These are phyloP conservation scores for Gulo gulo DNA, from an alignment of 2,113 vertebrate species.

Conservation along the genomic window DNA sequence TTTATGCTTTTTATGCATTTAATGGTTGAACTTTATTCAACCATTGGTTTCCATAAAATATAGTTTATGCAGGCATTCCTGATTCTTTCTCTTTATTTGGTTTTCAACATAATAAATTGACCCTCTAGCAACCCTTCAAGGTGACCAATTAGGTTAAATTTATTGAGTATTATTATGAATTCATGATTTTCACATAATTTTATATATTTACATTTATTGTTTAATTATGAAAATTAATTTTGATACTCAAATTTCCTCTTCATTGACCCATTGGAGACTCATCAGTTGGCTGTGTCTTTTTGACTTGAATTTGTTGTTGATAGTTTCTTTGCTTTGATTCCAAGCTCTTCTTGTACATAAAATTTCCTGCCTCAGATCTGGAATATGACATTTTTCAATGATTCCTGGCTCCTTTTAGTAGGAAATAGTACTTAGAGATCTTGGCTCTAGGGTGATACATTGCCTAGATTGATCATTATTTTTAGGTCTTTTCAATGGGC, in stretches of 20 bases:
- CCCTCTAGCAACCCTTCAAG: background rate
- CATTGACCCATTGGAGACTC: background rate
- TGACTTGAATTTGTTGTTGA: background rate
- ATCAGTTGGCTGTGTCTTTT: background rate
- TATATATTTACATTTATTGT: background rate
- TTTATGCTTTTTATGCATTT: background rate
- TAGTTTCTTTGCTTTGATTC: background rate
- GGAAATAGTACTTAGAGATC: background rate
- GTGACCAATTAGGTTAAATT: background rate
- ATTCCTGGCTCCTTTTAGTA: background rate
- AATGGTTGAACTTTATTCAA: background rate
- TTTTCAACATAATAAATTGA: background rate
- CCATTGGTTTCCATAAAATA: background rate
- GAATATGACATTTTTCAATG: background rate
- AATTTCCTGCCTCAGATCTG: background rate
- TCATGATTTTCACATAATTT: background rate
- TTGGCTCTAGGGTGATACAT: background rate
- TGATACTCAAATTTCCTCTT: background rate
- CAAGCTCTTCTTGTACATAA: background rate
- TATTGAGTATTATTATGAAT: background rate
- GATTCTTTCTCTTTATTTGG: background rate
- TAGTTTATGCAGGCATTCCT: background rate
- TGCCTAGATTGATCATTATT: background rate
- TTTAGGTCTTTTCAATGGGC: background rate
- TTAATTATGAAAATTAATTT: background rate